Base-by-base conservation (phyloP, 2,113 vertebrate species). In the Corythoichthys haematopterus region DNA sequence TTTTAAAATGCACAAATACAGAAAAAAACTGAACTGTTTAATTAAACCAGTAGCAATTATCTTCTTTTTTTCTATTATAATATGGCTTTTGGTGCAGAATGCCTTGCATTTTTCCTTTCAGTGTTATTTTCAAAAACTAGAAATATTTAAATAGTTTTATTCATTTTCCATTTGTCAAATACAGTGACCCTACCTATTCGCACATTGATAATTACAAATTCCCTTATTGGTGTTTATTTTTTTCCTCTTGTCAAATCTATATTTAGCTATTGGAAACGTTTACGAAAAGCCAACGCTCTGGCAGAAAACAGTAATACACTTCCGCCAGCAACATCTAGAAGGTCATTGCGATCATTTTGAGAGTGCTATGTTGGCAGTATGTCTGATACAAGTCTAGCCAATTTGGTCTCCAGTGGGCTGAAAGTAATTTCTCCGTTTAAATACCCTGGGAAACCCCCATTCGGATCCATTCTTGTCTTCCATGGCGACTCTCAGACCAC, bases 381-480 rank as follows among this genome's bases (percentile, higher is more conserved):
- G 55, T 15, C 33, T 37, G 6, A 57, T n/a, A 45, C 2, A 47
- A 47, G 43, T 63, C 45, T 15, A 47, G 45, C 43, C 45, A 63
- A 47, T n/a, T 52, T 63, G 61, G 43, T 76, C 28, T 47, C 40
- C 10, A 71, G 58, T 52, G 13, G 20, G 46, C 33, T 20, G 38
- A 60, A 64, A 20, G 65, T 53, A 7, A 43, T 66, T 64, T 69
- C 47, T 67, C 59, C 53, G 56, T 76, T 69, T 65, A 61, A 75
- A 71, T 70, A 64, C 77, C 70, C 55, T 57, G 47, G 77, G 69
- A 81, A 82, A 77, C 64, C 71, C 38, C 72, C 6, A 38, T 65
- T 65, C 55, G 68, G 13, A 74, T 52, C 48, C 62, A 45, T 65
- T 75, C 55, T 51, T 16, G 0, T 47, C 50, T 60, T 46, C 64